Evolutionary conservation across 2,797 vertebrate species (phyloP), one percentile per base, ranked within the genome.

Genomic region (Enteromius paludinosus): DNA sequence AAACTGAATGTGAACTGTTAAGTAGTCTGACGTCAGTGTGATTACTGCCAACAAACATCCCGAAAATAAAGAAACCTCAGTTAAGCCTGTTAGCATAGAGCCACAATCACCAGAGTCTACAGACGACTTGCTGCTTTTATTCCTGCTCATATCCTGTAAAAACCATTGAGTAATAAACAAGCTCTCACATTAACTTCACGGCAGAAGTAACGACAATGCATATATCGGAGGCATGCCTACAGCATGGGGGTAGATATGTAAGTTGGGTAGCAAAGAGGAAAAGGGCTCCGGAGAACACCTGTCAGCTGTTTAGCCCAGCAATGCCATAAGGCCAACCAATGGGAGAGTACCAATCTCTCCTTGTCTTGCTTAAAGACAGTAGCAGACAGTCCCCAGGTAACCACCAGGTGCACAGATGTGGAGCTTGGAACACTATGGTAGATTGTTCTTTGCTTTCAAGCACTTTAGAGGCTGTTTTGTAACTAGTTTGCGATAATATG

Each of bases 241-340:
- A 59, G 18, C 45, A 14, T 23, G 61, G 78, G 61, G 59, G 75
- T 66, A 59, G 61, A 47, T 28, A 72, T n/a, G 38, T 38, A 61
- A 15, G 74, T 75, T 75, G 71, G 70, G 30, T 74, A 38, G 52
- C 61, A 77, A 69, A 25, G 90, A 89, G 81, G 68, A 80, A 87
- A 78, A 87, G 88, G 85, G 89, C 92, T 91, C 90, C 91, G 89
- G 91, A 91, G 89, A 93, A 92, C 93, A 94, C 92, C 93, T 94
- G 94, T 89, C 91, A 92, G 90, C 90, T 93, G 93, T 91, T 90
- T 76, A 87, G 84, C 84, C 69, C 76, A 75, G 76, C 71, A 74
- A 83, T 81, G 82, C 90, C 89, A 91, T 90, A 87, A 92, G 90
- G 91, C 74, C 79, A 86, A 77, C 68, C 84, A 89, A 88, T 87